Evolutionary conservation across 2,797 vertebrate species (phyloP).

Genomic region (Anabas testudineus): DNA sequence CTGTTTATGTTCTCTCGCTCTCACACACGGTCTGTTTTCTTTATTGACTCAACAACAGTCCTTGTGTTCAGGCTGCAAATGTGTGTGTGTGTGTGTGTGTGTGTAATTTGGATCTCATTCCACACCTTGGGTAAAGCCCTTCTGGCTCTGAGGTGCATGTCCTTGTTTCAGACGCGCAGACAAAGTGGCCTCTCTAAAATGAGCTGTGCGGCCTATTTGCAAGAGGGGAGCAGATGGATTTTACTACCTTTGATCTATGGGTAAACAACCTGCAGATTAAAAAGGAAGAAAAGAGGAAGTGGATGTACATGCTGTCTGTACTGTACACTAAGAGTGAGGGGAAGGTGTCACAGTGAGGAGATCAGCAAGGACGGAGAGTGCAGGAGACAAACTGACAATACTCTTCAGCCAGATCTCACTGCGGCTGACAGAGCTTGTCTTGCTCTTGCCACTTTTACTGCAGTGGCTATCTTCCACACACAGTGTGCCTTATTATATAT

Average conservation of each 20-base stretch:
- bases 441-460: conserved; percentile 52
- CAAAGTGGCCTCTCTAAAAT: conserved; percentile 70
- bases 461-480: conserved; percentile 42
- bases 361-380: conserved; percentile 19
- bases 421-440: conserved; percentile 45
- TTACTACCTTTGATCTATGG: conserved; percentile 61
- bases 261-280: conserved; percentile 62
- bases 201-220: conserved; percentile 65
- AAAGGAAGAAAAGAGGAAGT: not conserved
- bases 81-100: conserved; percentile 12
- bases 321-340: conserved; percentile 9
- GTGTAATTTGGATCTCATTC: conserved; percentile 66
- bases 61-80: conserved; percentile 48
- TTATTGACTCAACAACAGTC: conserved; percentile 77
- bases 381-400: conserved; percentile 35
- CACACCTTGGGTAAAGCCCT: conserved; percentile 63
- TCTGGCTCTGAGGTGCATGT: conserved; percentile 63
- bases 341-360: conserved; percentile 4
- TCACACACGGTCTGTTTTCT: conserved; percentile 61
- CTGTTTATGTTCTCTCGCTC: conserved; percentile 69
- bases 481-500: conserved; percentile 53
- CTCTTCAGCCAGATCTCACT: conserved; percentile 39
- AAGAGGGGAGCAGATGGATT: conserved; percentile 57
- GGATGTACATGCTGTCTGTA: conserved; percentile 17
- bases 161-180: conserved; percentile 59